Conservation (phyloP, 2,113 vertebrate genomes). For the Muscicapa adusta region DNA sequence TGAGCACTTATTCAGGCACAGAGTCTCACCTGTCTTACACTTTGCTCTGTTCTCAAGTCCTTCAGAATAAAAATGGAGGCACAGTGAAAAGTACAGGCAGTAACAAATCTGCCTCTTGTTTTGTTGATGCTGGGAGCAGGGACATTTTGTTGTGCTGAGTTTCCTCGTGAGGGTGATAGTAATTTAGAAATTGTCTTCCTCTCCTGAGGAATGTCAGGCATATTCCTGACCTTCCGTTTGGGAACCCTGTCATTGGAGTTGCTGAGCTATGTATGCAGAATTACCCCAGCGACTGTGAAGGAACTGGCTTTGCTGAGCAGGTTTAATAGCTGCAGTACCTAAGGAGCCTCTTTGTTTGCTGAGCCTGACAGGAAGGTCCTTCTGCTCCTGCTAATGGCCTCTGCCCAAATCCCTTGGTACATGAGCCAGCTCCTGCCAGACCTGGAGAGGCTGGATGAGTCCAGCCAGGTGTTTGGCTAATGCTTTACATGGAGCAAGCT, state of each 20-base stretch:
- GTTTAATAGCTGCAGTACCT: not conserved
- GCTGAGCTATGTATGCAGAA: not conserved
- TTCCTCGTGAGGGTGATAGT: not conserved
- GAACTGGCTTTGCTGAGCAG: not conserved
- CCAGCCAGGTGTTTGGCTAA: not conserved
- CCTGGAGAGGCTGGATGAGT: not conserved
- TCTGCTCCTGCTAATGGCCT: not conserved
- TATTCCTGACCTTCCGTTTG: not conserved
- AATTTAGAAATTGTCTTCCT: not conserved
- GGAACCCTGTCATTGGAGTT: not conserved
- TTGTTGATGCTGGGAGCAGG: not conserved
- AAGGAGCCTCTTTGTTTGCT: not conserved
- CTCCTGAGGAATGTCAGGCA: not conserved
- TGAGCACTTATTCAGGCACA: not conserved
- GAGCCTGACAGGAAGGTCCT: not conserved
- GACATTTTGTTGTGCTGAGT: not conserved
- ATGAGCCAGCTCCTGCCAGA: not conserved
- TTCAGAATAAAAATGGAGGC: not conserved
- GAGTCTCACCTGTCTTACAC: not conserved
- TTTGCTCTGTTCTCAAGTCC: not conserved
- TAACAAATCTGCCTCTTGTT: not conserved
- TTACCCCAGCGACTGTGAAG: fast-evolving
- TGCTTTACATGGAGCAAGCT: not conserved
- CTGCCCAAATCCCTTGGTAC: not conserved
- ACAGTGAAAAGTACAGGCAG: not conserved